Evolutionary conservation across 2,888 invertebrate genomes (phyloP).

Genomic region (Keiferia lycopersicella): DNA sequence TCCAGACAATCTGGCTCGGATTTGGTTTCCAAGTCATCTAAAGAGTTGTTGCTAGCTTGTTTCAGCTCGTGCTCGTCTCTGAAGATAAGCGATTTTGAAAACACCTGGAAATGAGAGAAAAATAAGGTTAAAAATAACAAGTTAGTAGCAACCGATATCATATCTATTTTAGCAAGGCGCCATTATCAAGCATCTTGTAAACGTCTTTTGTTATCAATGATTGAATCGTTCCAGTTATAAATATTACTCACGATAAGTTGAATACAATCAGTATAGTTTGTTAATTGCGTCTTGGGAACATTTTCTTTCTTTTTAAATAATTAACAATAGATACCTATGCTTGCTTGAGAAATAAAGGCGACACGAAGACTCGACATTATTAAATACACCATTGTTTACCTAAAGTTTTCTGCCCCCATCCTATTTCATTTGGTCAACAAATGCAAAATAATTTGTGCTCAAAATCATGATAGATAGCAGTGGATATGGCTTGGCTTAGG

Average conservation of each 20-base stretch:
- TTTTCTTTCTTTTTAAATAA: too few species aligned
- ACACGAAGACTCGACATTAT: too few species aligned
- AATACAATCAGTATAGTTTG: not conserved
- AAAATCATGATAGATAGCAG: too few species aligned
- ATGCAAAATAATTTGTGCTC: too few species aligned
- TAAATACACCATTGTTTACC: too few species aligned
- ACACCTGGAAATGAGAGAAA: slow-evolving; percentile 63
- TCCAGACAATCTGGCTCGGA: slow-evolving; percentile 70
- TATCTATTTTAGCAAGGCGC: not conserved
- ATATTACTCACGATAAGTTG: slow-evolving; percentile 1
- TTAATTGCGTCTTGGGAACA: too few species aligned
- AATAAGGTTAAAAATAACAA: not conserved
- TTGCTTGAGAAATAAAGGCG: too few species aligned
- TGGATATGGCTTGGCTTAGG: too few species aligned
- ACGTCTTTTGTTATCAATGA: not conserved
- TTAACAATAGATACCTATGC: too few species aligned
- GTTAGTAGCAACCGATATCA: not conserved
- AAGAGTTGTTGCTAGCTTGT: slow-evolving; percentile 55
- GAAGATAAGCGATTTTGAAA: slow-evolving; percentile 77
- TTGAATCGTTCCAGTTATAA: not conserved
- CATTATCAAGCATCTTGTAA: not conserved
- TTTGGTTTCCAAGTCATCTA: slow-evolving; percentile 72
- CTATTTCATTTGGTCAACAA: too few species aligned
- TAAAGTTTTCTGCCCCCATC: too few species aligned
- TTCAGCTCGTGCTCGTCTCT: slow-evolving; percentile 72